Evolutionary conservation across 2,797 vertebrate species (phyloP).

Genomic region (Lacerta agilis): DNA sequence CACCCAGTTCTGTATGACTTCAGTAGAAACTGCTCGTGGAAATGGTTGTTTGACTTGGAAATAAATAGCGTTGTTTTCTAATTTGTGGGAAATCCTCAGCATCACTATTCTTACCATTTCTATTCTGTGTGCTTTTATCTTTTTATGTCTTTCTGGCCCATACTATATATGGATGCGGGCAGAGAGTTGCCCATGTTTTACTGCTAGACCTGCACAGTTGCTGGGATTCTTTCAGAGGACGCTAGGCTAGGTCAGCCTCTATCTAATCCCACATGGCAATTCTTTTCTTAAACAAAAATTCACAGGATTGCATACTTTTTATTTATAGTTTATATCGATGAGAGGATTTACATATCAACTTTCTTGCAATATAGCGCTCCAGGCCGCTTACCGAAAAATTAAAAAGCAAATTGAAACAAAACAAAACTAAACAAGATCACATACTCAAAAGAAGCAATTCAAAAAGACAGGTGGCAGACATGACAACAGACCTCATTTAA

Average conservation of each 20-base stretch:
- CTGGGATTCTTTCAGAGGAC: background rate
- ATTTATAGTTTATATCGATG: background rate
- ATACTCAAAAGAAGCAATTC: background rate
- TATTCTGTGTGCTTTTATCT: background rate
- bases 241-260: background rate
- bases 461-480: background rate
- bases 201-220: too few species aligned
- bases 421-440: background rate
- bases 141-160: background rate
- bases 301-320: background rate
- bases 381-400: background rate
- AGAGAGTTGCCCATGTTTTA: too few species aligned
- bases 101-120: background rate
- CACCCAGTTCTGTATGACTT: background rate
- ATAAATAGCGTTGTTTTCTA: background rate
- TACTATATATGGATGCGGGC: too few species aligned
- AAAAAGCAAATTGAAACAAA: background rate
- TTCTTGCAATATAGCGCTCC: background rate
- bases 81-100: background rate
- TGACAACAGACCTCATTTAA: too few species aligned
- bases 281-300: background rate
- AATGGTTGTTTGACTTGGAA: background rate
- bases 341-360: background rate
- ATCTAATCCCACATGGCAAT: background rate
- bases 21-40: background rate